A percentile compares a stretch with the other conserved stretches of the same genome.
Evolutionary conservation across 2,797 vertebrate species (phyloP).

Genomic region (Pampus argenteus): DNA sequence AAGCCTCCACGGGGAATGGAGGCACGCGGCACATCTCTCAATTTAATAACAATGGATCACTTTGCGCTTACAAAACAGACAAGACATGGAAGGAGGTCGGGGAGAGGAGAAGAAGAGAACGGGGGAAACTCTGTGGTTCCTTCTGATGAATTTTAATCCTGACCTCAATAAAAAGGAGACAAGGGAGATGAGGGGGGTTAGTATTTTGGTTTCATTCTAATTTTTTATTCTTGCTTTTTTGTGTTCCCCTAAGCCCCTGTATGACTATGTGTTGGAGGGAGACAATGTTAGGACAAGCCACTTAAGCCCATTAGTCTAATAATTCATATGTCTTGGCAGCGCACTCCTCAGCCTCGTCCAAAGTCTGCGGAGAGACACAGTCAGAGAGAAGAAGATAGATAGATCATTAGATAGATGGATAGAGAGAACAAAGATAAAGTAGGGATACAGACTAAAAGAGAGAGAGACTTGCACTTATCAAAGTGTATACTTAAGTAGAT

Average conservation of each 20-base stretch:
- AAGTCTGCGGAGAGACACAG: slow-evolving; percentile 62
- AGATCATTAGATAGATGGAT: slow-evolving; percentile 44
- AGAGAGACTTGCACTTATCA: slow-evolving; percentile 14
- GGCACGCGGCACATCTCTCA: slow-evolving; percentile 33
- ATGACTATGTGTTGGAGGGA: slow-evolving; percentile 59
- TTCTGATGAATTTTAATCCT: slow-evolving; percentile 78
- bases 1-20: slow-evolving; percentile 38
- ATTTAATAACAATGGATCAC: slow-evolving; percentile 66
- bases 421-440: slow-evolving; percentile 14
- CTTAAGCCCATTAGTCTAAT: slow-evolving; percentile 85
- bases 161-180: slow-evolving; percentile 60
- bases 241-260: slow-evolving; percentile 55
- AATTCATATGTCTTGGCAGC: slow-evolving; percentile 83
- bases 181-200: slow-evolving; percentile 12
- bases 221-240: slow-evolving; percentile 64
- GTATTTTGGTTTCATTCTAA: slow-evolving; percentile 66
- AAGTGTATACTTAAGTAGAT: slow-evolving; percentile 19
- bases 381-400: slow-evolving; percentile 32
- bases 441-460: slow-evolving; percentile 10
- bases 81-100: slow-evolving; percentile 23
- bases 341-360: slow-evolving; percentile 67
- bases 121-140: slow-evolving; percentile 47
- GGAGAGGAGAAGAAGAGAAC: neutral
- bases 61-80: slow-evolving; percentile 38
- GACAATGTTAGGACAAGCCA: slow-evolving; percentile 83